A percentile compares a stretch with the other conserved stretches of the same genome.
Conservation (phyloP, 1,140 invertebrate species). For the Conus ventricosus region DNA sequence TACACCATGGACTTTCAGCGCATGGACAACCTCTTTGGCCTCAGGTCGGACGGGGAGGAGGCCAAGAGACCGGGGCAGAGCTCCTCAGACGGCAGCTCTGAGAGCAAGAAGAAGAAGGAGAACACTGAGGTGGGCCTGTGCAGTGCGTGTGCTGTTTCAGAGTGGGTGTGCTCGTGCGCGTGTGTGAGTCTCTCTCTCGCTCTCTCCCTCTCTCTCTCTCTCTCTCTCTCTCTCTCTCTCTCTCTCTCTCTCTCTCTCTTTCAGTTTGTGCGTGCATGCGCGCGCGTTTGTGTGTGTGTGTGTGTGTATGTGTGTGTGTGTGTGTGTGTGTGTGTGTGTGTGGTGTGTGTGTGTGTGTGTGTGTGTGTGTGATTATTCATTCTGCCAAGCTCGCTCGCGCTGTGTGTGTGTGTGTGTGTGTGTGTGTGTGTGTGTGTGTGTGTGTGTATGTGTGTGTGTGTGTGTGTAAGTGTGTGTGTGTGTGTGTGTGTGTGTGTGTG, state of each 20-base stretch:
- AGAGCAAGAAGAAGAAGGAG: constrained; percentile 70
- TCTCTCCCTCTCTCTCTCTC: no score
- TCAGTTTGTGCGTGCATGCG: no score
- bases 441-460: not conserved
- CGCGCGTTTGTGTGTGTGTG: not conserved
- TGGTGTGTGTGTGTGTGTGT: no score
- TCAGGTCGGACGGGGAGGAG: constrained; percentile 44
- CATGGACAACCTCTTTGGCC: constrained; percentile 70
- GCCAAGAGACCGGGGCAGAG: constrained; percentile 24
- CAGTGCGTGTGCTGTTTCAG: not conserved
- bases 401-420: no score
- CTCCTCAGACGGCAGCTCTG: constrained; percentile 47
- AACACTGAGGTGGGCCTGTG: constrained; percentile 58
- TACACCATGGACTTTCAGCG: constrained; percentile 74
- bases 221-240: no score
- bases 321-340: not conserved
- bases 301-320: constrained; percentile 5
- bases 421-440: not conserved
- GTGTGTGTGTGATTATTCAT: no score
- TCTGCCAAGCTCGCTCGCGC: no score
- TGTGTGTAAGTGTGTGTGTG: not conserved
- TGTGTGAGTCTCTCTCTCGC: not conserved
- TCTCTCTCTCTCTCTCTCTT: no score
- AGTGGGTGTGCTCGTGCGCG: not conserved
- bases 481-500: constrained; percentile 5